A percentile compares a stretch with the other conserved stretches of the same genome.
phyloP scores from a whole-genome alignment of 2,797 vertebrate species.

The Ispidina picta region DNA sequence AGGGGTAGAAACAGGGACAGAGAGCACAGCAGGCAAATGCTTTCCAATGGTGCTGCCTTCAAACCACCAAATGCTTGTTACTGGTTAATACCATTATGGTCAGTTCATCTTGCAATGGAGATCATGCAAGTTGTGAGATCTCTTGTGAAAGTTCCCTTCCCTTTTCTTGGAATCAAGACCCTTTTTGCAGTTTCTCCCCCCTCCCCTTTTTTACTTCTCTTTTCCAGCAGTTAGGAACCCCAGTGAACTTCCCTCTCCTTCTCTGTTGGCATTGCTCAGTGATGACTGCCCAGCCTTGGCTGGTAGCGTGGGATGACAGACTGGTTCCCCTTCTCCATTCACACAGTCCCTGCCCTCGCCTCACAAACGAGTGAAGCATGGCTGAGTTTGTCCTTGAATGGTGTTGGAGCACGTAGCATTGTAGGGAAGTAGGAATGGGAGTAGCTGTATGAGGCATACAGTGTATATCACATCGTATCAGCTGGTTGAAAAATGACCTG shows the following conservation, averaged over 20 bases:
- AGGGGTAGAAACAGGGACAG: background rate
- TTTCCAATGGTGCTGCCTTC: background rate
- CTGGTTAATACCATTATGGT: background rate
- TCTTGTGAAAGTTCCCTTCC: background rate
- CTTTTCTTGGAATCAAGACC: background rate
- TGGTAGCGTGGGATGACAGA: background rate
- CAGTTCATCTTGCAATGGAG: background rate
- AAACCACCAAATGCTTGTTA: background rate
- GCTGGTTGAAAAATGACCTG: constrained; percentile 45
- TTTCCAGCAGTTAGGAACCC: background rate
- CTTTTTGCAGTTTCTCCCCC: background rate
- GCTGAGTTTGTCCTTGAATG: constrained; percentile 21
- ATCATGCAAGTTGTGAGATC: background rate
- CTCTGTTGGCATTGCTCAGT: background rate
- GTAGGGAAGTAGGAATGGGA: constrained; percentile 26
- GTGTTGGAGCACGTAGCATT: background rate
- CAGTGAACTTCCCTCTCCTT: background rate
- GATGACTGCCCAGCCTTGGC: background rate
- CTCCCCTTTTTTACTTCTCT: too few species aligned
- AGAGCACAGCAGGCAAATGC: background rate
- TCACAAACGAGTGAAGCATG: background rate
- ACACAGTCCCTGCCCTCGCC: background rate
- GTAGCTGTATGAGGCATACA: background rate
- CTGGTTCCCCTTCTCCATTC: background rate
- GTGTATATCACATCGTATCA: constrained; percentile 30